Conservation (phyloP, 2,113 vertebrate species). For the Varanus komodoensis region DNA sequence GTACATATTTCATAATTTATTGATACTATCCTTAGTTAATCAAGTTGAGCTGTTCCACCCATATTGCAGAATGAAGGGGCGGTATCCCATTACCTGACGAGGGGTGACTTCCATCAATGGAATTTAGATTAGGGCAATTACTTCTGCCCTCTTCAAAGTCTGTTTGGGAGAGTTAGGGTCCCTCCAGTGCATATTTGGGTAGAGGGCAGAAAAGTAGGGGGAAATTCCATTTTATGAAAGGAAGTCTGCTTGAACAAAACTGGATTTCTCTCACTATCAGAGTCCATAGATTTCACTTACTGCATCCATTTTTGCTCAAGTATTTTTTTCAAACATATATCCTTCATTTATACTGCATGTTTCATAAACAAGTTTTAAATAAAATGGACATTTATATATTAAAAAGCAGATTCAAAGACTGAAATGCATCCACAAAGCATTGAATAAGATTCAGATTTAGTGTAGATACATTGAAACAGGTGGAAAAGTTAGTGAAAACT, state of each 20-base stretch:
- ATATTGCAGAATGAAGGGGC: constrained; percentile 16
- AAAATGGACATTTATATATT: background rate
- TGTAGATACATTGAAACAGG: no score
- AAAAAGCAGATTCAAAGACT: constrained; percentile 22
- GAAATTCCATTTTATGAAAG: background rate
- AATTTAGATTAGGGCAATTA: no score
- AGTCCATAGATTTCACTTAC: background rate
- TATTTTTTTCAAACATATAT: background rate
- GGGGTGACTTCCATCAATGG: no score
- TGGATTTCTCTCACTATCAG: background rate
- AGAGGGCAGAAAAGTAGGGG: no score
- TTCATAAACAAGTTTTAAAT: constrained; percentile 26
- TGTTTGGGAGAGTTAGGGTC: no score
- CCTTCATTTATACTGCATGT: background rate
- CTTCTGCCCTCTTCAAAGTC: no score
- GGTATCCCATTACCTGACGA: no score
- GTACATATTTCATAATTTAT: constrained; percentile 53
- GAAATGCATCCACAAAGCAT: constrained; percentile 24
- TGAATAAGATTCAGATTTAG: no score
- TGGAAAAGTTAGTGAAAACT: no score
- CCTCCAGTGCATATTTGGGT: no score
- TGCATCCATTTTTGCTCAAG: constrained; percentile 5
- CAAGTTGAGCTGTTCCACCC: background rate
- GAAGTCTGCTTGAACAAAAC: background rate
- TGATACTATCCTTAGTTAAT: constrained; percentile 39